A percentile compares a stretch with the other conserved stretches of the same genome.
Conservation (phyloP, 2,113 vertebrate genomes). For the Candoia aspera region DNA sequence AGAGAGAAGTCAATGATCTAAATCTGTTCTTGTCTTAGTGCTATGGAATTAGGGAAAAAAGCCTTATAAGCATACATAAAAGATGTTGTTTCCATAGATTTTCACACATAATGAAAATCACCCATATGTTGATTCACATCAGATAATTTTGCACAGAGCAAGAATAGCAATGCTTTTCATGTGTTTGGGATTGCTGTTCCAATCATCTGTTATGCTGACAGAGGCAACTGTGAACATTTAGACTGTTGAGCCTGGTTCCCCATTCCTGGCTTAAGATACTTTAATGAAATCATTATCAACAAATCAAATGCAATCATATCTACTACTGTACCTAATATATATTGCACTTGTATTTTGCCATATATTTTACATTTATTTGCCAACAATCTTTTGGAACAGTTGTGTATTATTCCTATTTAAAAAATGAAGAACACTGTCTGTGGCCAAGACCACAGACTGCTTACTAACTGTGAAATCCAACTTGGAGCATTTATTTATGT, state of each 20-base stretch:
- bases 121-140: background rate
- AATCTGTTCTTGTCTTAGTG: no score
- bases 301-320: background rate
- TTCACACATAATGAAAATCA: no score
- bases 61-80: no score
- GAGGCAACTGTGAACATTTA: background rate
- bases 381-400: background rate
- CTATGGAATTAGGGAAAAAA: no score
- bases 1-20: no score
- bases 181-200: background rate
- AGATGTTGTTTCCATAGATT: no score
- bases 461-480: background rate
- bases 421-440: background rate
- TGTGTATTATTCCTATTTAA: background rate
- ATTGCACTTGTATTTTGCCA: background rate
- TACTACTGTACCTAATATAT: background rate
- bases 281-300: background rate
- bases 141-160: background rate
- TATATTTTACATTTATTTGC: background rate
- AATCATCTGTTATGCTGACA: background rate
- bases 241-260: background rate
- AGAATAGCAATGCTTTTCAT: background rate
- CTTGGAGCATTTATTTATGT: background rate
- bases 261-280: background rate
- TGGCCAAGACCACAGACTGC: background rate